phyloP scores from a whole-genome alignment of 2,888 invertebrate genomes.

The Parthenolecanium corni region DNA sequence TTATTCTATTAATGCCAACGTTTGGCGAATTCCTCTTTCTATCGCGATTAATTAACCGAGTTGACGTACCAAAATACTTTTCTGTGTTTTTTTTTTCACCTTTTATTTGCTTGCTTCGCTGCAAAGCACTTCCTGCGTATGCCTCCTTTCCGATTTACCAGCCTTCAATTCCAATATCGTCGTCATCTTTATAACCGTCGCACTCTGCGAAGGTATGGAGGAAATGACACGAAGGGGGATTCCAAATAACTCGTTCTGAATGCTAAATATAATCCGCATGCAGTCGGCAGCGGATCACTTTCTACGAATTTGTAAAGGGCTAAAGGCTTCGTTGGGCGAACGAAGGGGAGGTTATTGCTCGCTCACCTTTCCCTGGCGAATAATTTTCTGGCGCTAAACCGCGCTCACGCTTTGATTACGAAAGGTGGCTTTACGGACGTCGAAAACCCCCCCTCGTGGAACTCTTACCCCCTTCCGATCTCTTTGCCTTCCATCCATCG shows the following conservation, averaged over 20 bases:
- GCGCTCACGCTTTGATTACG: conserved; percentile 26
- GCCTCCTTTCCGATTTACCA: neutral
- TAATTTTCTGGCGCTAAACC: conserved; percentile 25
- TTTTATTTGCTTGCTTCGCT: neutral
- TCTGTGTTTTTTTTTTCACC: neutral
- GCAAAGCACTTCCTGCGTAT: neutral
- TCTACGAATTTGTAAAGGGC: too few species aligned
- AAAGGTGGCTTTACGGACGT: conserved; percentile 16
- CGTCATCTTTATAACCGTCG: neutral
- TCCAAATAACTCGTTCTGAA: conserved; percentile 28
- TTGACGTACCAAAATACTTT: too few species aligned
- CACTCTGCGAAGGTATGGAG: neutral
- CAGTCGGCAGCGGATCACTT: too few species aligned
- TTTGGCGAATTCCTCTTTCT: too few species aligned
- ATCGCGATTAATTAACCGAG: too few species aligned
- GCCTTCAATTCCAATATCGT: neutral
- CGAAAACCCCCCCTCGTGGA: too few species aligned
- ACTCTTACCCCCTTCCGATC: conserved; percentile 1
- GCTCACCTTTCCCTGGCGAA: conserved; percentile 26
- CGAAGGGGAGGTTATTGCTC: neutral
- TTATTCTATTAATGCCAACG: too few species aligned
- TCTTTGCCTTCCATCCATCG: neutral
- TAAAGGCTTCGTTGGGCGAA: too few species aligned
- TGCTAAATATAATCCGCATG: conserved; percentile 26
- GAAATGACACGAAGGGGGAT: neutral